phyloP scores from a whole-genome alignment of 1,140 invertebrate species.

The Trissolcus basalis region DNA sequence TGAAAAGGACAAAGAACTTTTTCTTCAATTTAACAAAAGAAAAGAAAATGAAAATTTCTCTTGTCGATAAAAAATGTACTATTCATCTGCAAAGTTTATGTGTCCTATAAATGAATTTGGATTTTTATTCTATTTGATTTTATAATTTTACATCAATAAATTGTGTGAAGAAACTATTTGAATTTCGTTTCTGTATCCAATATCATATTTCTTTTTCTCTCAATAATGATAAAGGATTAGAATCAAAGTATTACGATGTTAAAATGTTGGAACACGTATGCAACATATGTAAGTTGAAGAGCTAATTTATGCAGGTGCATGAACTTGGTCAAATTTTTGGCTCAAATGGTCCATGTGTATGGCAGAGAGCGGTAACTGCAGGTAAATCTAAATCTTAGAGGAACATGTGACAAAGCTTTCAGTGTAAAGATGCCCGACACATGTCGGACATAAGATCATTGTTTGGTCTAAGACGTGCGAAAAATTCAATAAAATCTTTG shows the following conservation, averaged over 20 bases:
- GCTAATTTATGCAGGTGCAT: slow-evolving; percentile 69
- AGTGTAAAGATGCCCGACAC: slow-evolving; percentile 44
- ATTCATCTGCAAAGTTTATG: too few species aligned
- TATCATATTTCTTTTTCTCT: too few species aligned
- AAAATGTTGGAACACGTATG: neutral
- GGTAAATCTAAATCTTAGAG: slow-evolving; percentile 55
- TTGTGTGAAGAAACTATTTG: too few species aligned
- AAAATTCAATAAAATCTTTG: neutral
- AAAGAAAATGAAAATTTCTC: too few species aligned
- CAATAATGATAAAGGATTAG: too few species aligned
- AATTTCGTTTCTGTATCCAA: too few species aligned
- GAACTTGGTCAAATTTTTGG: slow-evolving; percentile 40
- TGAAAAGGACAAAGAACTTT: too few species aligned
- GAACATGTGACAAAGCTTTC: slow-evolving; percentile 61
- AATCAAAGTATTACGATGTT: neutral
- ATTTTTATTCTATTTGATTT: too few species aligned
- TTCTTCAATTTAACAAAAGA: too few species aligned
- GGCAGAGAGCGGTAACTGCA: slow-evolving; percentile 52
- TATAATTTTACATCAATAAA: too few species aligned
- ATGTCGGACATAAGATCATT: slow-evolving; percentile 57
- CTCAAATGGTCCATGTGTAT: slow-evolving; percentile 61
- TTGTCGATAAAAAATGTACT: too few species aligned
- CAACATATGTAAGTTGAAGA: slow-evolving; percentile 2
- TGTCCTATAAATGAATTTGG: too few species aligned
- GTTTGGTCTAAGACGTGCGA: slow-evolving; percentile 9